Base-by-base conservation (phyloP, 2,113 vertebrate species). In the Tympanuchus pallidicinctus region DNA sequence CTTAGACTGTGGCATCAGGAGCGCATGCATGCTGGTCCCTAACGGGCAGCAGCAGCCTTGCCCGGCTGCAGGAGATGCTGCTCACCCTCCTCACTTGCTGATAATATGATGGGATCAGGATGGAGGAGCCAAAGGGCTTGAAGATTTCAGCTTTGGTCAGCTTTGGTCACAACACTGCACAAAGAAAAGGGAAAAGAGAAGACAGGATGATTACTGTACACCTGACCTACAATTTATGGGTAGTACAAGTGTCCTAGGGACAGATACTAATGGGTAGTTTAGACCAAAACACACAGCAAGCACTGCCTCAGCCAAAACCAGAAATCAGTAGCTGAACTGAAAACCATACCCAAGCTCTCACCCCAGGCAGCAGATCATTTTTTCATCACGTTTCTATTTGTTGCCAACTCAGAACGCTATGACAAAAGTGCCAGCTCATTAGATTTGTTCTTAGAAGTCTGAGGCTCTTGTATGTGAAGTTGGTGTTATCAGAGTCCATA, bases 371-470 rank as follows among this genome's bases (percentile, higher is more conserved):
- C 17, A 80, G 60, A 74, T 14, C 28, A 14, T 71, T 88, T 80
- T 82, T 75, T 93, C 71, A 67, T 88, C 38, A 82, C 36, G 45
- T 86, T 92, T 74, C 85, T 88, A 21, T 81, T 90, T 81, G 57
- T 80, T 81, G 92, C 61, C 90, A 92, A 60, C 60, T 93, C 69
- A 38, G 45, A 82, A 61, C 1, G 1, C 22, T 73, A 11, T 2
- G 11, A 88, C 36, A 63, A 77, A 79, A 63, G 69, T 38, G 13
- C 32, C 56, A 64, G 42, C 21, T 66, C 82, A 43, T 72, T 72
- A 85, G 38, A 40, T 73, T 86, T 40, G 34, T 71, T 92, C 67
- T 89, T 61, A 88, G 60, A 89, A 67, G 61, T 22, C 69, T 69
- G 89, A 81, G 91, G 66, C 40, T 83, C 36, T 64, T 86, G 21